A percentile compares a stretch with the other conserved stretches of the same genome.
These are phyloP conservation scores for Anoura caudifer DNA, from an alignment of 2,113 vertebrate species.

Conservation along the genomic window DNA sequence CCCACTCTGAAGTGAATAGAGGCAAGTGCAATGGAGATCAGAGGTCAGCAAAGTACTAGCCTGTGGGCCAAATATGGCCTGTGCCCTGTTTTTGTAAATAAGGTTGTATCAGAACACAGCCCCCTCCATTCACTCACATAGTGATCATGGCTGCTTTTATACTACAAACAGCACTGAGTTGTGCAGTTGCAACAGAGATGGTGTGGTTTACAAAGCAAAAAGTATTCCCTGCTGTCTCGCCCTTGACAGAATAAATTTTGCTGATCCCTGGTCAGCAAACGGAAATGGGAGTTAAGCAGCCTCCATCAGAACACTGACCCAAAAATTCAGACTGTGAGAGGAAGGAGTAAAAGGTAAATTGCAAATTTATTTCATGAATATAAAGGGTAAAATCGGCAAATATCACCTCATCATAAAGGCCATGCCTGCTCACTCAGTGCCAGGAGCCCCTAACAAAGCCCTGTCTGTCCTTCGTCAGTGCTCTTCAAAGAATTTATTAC, in stretches of 20 bases:
- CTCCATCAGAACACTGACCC: too few species aligned
- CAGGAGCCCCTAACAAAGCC: not conserved
- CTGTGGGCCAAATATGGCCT: fast-evolving
- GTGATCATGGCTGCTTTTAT: not conserved
- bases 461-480: not conserved
- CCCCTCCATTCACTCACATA: not conserved
- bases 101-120: not conserved
- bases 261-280: not conserved
- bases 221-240: not conserved
- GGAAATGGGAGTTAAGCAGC: not conserved
- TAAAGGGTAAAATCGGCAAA: not conserved
- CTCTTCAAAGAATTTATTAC: not conserved
- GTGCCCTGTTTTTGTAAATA: not conserved
- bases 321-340: not conserved
- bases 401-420: not conserved
- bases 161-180: too few species aligned
- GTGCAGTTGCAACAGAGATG: not conserved
- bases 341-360: not conserved
- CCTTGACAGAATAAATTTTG: not conserved
- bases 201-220: not conserved
- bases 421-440: not conserved
- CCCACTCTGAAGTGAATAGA: not conserved
- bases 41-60: not conserved
- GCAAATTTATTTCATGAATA: not conserved
- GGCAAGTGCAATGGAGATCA: not conserved